phyloP scores from a whole-genome alignment of 2,113 vertebrate species.

The Ursus arctos region DNA sequence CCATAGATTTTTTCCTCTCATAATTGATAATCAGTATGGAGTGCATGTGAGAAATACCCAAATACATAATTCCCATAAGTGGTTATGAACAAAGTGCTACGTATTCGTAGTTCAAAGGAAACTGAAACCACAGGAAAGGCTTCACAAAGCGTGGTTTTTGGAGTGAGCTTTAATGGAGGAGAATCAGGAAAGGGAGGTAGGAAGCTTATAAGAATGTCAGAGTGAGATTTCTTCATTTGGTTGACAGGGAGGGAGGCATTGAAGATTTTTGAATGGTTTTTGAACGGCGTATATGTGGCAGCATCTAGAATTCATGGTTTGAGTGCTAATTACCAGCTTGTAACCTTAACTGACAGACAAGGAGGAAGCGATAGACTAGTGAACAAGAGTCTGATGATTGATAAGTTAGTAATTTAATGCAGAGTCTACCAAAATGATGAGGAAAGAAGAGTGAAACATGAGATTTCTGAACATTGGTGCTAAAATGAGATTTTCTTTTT shows the following conservation, averaged over 20 bases:
- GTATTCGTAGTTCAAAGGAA: not conserved
- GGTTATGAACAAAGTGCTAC: not conserved
- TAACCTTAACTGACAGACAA: not conserved
- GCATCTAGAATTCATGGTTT: not conserved
- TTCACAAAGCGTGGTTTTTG: not conserved
- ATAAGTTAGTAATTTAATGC: not conserved
- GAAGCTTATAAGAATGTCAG: not conserved
- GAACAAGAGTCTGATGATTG: not conserved
- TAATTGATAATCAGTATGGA: not conserved
- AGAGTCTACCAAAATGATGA: not conserved
- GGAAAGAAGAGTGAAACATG: not conserved
- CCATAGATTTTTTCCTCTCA: not conserved
- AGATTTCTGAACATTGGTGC: not conserved
- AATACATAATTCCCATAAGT: not conserved
- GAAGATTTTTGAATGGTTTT: not conserved
- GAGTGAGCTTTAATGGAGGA: not conserved
- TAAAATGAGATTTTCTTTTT: not conserved
- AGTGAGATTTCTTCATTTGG: not conserved
- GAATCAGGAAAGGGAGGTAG: not conserved
- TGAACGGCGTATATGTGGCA: not conserved
- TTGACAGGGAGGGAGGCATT: not conserved
- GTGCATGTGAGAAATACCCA: not conserved
- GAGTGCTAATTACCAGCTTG: not conserved
- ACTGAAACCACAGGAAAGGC: not conserved
- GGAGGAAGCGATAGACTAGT: not conserved